Evolutionary conservation across 2,113 vertebrate genomes (phyloP), one percentile per base, ranked within the genome.

Genomic region (Albula glossodonta): DNA sequence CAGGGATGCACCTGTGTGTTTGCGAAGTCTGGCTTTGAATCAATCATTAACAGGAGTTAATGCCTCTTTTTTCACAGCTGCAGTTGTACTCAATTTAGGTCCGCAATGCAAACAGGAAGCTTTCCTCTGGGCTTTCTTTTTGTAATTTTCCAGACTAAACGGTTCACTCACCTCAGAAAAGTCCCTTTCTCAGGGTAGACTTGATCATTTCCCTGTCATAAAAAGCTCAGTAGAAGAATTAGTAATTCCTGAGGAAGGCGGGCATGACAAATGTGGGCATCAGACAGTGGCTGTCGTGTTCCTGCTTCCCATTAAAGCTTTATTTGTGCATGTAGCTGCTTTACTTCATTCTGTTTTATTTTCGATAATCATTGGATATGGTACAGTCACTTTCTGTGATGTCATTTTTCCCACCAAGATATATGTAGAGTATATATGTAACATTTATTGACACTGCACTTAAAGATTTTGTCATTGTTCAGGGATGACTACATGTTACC

Each of bases 151-250:
- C 85, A 88, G 53, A 87, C 41, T 60, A 22, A 83, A 56, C 53
- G 12, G 84, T 31, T 77, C 12, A 3, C 70, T 25, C 41, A 19
- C 79, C 53, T 88, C 85, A 89, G 89, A 86, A 93, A 90, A 84
- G 87, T 85, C 85, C 81, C 19, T 57, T 53, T 83, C 79, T 80
- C 85, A 84, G 81, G 87, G 90, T 90, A 87, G n/a, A 31, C 3
- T 19, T 13, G 83, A 66, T 22, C 5, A 9, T 56, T 87, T 90
- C 85, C 85, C 80, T 66, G 60, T 66, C 60, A 66, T 19, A 7
- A 66, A 66, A 66, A 22, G 19, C 60, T 19, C 9, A 66, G 60
- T 4, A 66, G 60, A 66, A 66, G 60, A 66, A 66, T 22, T 60
- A 13, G 57, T 3, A 15, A 60, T 70, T 74, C 22, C 22, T 4